A percentile compares a stretch with the other conserved stretches of the same genome.
These are phyloP conservation scores for Tipula confusa DNA, from an alignment of 2,888 invertebrate genomes.

Conservation along the genomic window DNA sequence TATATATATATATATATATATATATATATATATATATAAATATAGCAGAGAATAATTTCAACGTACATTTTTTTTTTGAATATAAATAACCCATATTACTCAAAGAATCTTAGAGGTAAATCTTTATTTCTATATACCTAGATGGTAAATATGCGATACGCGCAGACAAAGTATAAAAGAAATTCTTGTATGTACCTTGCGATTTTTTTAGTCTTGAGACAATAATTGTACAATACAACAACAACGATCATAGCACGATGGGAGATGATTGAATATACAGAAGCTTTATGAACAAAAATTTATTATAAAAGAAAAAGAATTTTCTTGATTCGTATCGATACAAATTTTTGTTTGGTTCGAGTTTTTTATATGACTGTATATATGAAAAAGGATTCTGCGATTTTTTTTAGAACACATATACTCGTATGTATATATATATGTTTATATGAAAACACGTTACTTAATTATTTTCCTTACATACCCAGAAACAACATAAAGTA, in stretches of 20 bases:
- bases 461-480: background rate
- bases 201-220: background rate
- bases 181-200: background rate
- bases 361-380: background rate
- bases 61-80: no score
- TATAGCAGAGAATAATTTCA: no score
- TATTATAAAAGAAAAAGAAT: background rate
- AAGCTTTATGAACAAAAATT: background rate
- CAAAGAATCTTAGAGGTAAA: background rate
- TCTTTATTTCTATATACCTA: background rate
- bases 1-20: no score
- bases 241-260: background rate
- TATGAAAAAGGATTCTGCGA: background rate
- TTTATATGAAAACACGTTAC: background rate
- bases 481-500: no score
- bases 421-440: no score
- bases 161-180: background rate
- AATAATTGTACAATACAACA: background rate
- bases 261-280: constrained; percentile 20
- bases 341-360: background rate
- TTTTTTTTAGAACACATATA: background rate
- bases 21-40: no score
- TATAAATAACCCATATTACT: background rate
- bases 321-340: background rate
- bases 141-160: background rate